phyloP scores from a whole-genome alignment of 1,140 invertebrate species.

The Panagrolaimus sp. region DNA sequence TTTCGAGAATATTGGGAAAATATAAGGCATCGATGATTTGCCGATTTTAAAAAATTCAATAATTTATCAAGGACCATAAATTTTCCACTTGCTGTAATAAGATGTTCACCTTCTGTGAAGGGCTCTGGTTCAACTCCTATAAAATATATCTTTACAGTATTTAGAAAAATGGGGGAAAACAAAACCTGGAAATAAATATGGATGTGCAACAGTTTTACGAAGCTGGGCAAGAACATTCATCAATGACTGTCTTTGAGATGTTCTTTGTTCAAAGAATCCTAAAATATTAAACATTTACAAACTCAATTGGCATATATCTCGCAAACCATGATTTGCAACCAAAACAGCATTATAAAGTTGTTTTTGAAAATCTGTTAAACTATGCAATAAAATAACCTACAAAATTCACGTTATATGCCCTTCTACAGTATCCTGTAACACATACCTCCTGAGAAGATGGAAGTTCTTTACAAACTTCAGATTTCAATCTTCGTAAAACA shows the following conservation, averaged over 20 bases:
- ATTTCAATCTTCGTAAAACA: constrained; percentile 58
- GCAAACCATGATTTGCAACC: constrained; percentile 57
- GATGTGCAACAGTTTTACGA: constrained; percentile 94
- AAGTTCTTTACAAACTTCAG: constrained; percentile 56
- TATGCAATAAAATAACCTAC: constrained; percentile 58
- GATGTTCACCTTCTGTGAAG: constrained; percentile 60
- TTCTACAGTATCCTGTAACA: too few species aligned
- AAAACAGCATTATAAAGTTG: constrained; percentile 60
- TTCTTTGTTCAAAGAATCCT: background rate
- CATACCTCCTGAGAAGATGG: constrained; percentile 55
- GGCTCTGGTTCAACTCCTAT: constrained; percentile 19
- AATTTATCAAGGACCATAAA: constrained; percentile 78
- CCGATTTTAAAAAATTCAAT: constrained; percentile 73
- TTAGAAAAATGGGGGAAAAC: background rate
- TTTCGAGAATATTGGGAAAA: constrained; percentile 66
- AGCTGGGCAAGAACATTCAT: constrained; percentile 98
- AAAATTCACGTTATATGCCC: too few species aligned
- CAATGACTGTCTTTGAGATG: constrained; percentile 64
- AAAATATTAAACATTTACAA: background rate
- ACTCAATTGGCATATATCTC: constrained; percentile 28
- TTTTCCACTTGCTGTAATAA: constrained; percentile 68
- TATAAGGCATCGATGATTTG: constrained; percentile 83
- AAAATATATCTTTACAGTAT: background rate
- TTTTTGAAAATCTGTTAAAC: constrained; percentile 58
- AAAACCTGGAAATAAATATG: constrained; percentile 80